Base-by-base conservation (phyloP, 2,113 vertebrate species). In the Stomatorhinus ivindoensis region DNA sequence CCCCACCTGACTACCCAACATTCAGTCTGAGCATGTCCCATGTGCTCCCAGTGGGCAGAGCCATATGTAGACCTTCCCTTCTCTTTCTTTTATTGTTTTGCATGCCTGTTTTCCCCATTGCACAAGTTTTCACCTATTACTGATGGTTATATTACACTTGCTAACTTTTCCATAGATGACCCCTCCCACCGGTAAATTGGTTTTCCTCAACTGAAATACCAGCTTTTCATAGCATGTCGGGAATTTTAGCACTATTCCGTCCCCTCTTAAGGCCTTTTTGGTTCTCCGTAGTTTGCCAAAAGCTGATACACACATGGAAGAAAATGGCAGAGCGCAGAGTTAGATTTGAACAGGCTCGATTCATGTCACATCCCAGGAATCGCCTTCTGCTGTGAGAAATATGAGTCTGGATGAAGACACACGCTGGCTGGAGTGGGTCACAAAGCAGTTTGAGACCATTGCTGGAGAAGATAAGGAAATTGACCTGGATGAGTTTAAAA, bases 351-450 rank as follows among this genome's bases (percentile, higher is more conserved):
- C 76, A 19, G 35, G 21, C 84, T 19, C 11, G 80, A 0, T 76
- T 69, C 44, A 86, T 13, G 55, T 86, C 21, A 82, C 58, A 35
- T 89, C 69, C 82, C n/a, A 48, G 42, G n/a, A 88, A 1, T 88
- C 47, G 15, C 69, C 55, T 88, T 31, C 65, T 44, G 24, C 2
- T 31, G 44, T 42, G 42, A 93, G 90, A 87, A 53, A 48, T 91
- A 96, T 97, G 97, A 96, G 93, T 55, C 2, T 86, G 0, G 95
- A 96, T 0, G 95, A 96, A 1, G 97, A 98, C 0, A n/a, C 95
- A 0, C 94, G 94, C 85, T 98, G 98, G 97, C 94, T 98, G 90
- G 95, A 93, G 73, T 96, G 98, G 97, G 95, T 97, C 87, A 96
- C 93, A 9, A 94, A 92, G 89, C 96, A 96, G 93, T 98, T 98